phyloP scores from a whole-genome alignment of 2,797 vertebrate genomes.

The Siniperca scherzeri region DNA sequence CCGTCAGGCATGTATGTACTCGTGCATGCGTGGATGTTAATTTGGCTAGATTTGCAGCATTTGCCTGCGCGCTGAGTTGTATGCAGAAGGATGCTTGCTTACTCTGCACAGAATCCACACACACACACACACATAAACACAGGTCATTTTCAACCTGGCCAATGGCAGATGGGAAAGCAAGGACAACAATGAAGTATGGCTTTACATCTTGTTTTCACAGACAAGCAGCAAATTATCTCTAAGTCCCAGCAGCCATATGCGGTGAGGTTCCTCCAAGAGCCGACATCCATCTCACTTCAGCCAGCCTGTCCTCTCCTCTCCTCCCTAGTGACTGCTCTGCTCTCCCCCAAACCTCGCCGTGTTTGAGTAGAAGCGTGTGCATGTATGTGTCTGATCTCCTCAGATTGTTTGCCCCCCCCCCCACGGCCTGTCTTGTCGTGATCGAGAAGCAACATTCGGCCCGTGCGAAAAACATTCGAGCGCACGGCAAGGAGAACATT shows the following conservation, averaged over 20 bases:
- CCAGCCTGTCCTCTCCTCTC: constrained; percentile 36
- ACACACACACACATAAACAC: constrained; percentile 8
- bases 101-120: constrained; percentile 9
- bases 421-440: constrained; percentile 30
- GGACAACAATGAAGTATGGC: constrained; percentile 67
- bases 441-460: constrained; percentile 30
- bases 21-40: neutral
- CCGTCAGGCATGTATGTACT: neutral
- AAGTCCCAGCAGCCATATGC: constrained; percentile 64
- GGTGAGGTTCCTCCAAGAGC: constrained; percentile 59
- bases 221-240: constrained; percentile 71
- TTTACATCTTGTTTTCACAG: constrained; percentile 76
- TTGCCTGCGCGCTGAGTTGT: neutral
- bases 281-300: constrained; percentile 76
- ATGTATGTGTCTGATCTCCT: constrained; percentile 58
- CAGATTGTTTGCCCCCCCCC: constrained; percentile 39
- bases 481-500: constrained; percentile 1
- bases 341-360: constrained; percentile 15
- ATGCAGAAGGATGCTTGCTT: constrained; percentile 24
- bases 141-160: constrained; percentile 59
- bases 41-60: constrained; percentile 6
- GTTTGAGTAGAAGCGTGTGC: constrained; percentile 33
- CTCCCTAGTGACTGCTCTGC: constrained; percentile 36
- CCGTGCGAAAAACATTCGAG: neutral
- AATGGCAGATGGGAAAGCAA: constrained; percentile 56